Conservation (phyloP, 2,113 vertebrate genomes). For the Ciconia stormi region DNA sequence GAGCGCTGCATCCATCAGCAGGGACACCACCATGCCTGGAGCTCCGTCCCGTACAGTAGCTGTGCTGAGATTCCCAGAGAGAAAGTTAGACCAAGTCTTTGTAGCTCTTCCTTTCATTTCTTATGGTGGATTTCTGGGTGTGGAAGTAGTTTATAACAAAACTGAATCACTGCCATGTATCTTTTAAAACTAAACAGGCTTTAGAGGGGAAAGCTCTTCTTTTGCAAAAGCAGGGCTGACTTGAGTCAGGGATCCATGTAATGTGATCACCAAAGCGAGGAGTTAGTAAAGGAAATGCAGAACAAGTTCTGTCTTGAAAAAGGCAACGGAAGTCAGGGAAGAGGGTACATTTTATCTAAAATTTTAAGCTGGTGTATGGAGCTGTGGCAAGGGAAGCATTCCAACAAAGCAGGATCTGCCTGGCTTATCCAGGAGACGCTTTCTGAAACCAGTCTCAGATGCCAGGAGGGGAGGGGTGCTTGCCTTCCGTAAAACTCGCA, state of each 20-base stretch:
- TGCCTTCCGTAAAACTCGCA: background rate
- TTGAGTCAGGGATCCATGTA: background rate
- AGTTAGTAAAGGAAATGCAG: background rate
- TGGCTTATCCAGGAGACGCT: background rate
- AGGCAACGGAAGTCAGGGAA: background rate
- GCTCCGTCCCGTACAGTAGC: background rate
- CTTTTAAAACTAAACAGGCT: background rate
- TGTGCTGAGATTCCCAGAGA: background rate
- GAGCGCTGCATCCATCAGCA: background rate
- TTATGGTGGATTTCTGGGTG: background rate
- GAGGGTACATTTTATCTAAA: background rate
- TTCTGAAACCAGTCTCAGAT: background rate
- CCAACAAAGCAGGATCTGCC: background rate
- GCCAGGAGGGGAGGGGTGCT: background rate
- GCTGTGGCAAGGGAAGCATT: background rate
- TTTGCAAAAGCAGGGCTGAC: background rate
- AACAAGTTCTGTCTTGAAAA: background rate
- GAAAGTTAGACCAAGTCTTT: background rate
- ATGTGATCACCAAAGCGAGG: background rate
- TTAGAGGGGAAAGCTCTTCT: background rate
- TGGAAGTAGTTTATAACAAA: background rate
- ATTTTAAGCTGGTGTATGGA: background rate
- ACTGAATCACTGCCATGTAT: background rate
- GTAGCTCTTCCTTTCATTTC: background rate
- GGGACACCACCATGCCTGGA: background rate